Evolutionary conservation across 2,113 vertebrate species (phyloP).

Genomic region (Prunella fulvescens): DNA sequence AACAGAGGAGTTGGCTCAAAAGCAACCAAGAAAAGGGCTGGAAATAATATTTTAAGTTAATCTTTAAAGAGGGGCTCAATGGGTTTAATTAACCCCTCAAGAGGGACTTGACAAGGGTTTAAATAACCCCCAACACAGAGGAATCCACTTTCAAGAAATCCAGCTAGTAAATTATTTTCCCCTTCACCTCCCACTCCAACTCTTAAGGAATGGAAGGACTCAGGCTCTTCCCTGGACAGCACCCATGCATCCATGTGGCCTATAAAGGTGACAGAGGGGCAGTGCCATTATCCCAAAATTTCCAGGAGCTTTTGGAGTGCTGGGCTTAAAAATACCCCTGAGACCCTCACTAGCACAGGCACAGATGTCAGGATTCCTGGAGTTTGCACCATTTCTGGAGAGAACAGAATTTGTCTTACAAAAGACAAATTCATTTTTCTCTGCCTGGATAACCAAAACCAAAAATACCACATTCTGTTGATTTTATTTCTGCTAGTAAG

Average conservation of each 20-base stretch:
- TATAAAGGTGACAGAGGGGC: neutral
- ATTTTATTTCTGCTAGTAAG: neutral
- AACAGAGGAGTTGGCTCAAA: neutral
- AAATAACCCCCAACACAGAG: neutral
- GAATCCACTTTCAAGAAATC: neutral
- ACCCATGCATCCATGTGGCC: neutral
- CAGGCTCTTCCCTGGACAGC: neutral
- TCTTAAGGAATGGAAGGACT: neutral
- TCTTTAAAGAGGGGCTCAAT: neutral
- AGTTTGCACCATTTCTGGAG: neutral
- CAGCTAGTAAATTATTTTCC: neutral
- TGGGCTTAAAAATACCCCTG: neutral
- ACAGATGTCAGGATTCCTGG: neutral
- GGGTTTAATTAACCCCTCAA: neutral
- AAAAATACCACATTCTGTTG: neutral
- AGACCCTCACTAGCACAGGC: neutral
- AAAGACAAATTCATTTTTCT: neutral
- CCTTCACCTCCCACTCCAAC: accelerated
- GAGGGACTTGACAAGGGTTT: neutral
- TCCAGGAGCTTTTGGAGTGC: neutral
- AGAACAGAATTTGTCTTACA: neutral
- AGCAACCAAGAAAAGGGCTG: neutral
- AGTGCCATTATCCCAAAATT: neutral
- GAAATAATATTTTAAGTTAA: neutral
- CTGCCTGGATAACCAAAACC: neutral